Percentiles rank a stretch among this genome's conserved stretches.
Evolutionary conservation across 1,140 invertebrate species (phyloP).

Genomic region (Anoplophora glabripennis): DNA sequence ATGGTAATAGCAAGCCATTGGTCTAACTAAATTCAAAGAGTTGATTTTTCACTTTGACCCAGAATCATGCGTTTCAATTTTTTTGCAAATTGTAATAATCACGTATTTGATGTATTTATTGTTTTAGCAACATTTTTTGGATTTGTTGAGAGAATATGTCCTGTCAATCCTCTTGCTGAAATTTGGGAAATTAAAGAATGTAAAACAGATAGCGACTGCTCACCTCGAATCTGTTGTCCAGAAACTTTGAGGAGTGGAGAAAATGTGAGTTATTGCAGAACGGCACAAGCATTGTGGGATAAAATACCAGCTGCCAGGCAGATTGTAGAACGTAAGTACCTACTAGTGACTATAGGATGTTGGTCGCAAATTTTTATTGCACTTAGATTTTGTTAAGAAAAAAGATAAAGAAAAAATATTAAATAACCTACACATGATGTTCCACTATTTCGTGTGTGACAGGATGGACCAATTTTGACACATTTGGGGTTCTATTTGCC

Average conservation of each 20-base stretch:
- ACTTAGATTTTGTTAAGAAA: too few species aligned
- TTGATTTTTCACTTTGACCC: too few species aligned
- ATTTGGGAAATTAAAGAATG: constrained; percentile 64
- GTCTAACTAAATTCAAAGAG: too few species aligned
- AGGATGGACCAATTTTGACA: too few species aligned
- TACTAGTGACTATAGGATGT: not conserved
- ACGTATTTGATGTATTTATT: not conserved
- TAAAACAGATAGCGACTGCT: constrained; percentile 63
- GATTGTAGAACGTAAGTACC: constrained; percentile 51
- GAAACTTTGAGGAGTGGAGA: constrained; percentile 51
- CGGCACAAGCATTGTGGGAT: constrained; percentile 60
- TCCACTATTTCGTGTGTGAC: too few species aligned
- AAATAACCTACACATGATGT: too few species aligned
- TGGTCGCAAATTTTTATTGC: too few species aligned
- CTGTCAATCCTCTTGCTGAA: constrained; percentile 61
- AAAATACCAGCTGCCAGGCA: constrained; percentile 55
- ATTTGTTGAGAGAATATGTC: constrained; percentile 63
- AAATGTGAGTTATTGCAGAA: constrained; percentile 62
- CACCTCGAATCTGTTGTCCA: constrained; percentile 68
- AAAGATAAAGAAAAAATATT: too few species aligned
- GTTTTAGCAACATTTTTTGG: constrained; percentile 59
- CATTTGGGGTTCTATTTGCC: too few species aligned
- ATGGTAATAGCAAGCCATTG: too few species aligned
- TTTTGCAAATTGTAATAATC: too few species aligned
- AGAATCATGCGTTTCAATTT: too few species aligned